Conservation (phyloP, 2,797 vertebrate species). For the Rhodeus uyekii region DNA sequence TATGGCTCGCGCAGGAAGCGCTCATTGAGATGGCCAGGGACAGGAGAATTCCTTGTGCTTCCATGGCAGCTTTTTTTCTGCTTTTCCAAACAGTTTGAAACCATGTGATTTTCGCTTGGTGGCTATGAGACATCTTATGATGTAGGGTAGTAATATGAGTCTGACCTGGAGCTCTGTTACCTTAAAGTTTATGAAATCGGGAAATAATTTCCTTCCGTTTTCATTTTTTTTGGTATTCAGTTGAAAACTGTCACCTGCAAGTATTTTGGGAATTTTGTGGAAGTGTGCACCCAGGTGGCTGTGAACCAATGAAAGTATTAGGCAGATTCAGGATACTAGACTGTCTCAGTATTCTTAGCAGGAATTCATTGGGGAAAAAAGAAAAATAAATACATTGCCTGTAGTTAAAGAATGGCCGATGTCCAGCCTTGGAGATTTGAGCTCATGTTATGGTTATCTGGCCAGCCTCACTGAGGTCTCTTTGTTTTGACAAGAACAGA, state of each 20-base stretch:
- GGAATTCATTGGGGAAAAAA: conserved; percentile 13
- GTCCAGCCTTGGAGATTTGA: conserved; percentile 15
- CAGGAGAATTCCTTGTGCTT: too few relatives aligned
- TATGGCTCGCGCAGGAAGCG: too few relatives aligned
- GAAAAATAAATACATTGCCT: conserved; percentile 17
- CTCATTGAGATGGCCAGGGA: too few relatives aligned
- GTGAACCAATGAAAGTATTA: conserved; percentile 13
- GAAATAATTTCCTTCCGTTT: conserved; percentile 16
- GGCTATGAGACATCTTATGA: conserved; percentile 52
- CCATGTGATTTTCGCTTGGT: background rate
- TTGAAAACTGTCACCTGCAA: background rate
- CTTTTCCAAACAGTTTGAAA: background rate
- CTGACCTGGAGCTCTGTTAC: conserved; percentile 26
- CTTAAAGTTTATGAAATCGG: conserved; percentile 37
- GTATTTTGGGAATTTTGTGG: too few relatives aligned
- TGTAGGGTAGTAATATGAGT: conserved; percentile 43
- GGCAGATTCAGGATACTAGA: conserved; percentile 13
- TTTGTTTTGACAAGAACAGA: conserved; percentile 47
- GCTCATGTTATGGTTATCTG: conserved; percentile 49
- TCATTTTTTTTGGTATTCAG: background rate
- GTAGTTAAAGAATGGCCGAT: conserved; percentile 13
- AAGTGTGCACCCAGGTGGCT: conserved; percentile 17
- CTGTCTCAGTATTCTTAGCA: conserved; percentile 19
- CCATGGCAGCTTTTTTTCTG: background rate
- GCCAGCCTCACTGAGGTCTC: conserved; percentile 34